Evolutionary conservation across 2,797 vertebrate genomes (phyloP).

Genomic region (Mormyrops boulengeri): DNA sequence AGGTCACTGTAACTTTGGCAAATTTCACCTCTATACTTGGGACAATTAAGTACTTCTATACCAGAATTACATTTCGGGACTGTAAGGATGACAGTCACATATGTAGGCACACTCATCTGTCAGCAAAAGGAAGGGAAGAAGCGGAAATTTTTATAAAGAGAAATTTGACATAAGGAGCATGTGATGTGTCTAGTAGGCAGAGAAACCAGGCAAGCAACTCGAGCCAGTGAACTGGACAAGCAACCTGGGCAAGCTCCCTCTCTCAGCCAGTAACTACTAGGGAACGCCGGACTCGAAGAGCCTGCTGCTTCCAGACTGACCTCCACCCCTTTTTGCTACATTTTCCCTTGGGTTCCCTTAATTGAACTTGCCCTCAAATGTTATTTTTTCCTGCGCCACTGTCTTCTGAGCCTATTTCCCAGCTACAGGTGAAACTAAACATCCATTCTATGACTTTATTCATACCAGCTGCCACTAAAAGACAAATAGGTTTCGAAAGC

Average conservation of each 20-base stretch:
- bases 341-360: background rate
- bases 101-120: background rate
- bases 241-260: background rate
- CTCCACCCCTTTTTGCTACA: background rate
- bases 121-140: background rate
- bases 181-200: no score
- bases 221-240: background rate
- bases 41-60: background rate
- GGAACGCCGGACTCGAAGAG: background rate
- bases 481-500: slow-evolving; percentile 3
- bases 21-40: background rate
- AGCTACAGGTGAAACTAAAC: background rate
- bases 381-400: background rate
- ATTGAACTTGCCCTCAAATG: background rate
- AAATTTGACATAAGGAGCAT: background rate
- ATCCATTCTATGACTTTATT: background rate
- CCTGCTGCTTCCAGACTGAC: background rate
- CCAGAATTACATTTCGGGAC: background rate
- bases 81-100: background rate
- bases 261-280: background rate
- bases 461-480: background rate
- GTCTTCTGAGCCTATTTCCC: background rate
- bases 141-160: background rate
- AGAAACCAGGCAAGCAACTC: background rate
- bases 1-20: background rate